Conservation (phyloP, 2,113 vertebrate genomes). For the Dicentrarchus labrax region DNA sequence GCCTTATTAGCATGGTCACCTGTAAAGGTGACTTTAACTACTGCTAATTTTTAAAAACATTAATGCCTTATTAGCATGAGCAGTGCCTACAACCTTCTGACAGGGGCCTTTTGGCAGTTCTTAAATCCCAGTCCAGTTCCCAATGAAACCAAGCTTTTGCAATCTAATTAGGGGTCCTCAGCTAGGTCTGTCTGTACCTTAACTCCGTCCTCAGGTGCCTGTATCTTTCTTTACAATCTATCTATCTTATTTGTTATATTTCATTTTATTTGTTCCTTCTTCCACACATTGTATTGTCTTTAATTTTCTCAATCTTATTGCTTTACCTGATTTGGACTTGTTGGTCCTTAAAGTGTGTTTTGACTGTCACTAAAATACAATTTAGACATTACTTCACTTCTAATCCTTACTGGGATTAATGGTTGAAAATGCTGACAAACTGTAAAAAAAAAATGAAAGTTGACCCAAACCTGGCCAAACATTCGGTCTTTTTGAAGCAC, state of each 20-base stretch:
- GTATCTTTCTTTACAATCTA: no score
- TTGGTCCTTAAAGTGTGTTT: background rate
- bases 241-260: no score
- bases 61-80: background rate
- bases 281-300: background rate
- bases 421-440: background rate
- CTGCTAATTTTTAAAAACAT: background rate
- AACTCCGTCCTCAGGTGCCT: no score
- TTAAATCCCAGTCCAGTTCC: background rate
- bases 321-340: background rate
- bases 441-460: background rate
- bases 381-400: background rate
- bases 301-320: background rate
- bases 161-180: background rate
- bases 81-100: background rate
- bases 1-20: background rate
- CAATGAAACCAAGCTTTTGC: background rate
- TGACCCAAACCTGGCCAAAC: background rate
- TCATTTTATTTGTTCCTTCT: no score
- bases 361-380: background rate
- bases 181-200: background rate
- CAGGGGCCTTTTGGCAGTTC: background rate
- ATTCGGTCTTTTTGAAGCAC: background rate
- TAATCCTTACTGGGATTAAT: background rate
- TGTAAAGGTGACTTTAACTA: background rate